Percentiles rank a stretch among this genome's conserved stretches.
Evolutionary conservation across 2,888 invertebrate genomes (phyloP).

Genomic region (Tachina grossa): DNA sequence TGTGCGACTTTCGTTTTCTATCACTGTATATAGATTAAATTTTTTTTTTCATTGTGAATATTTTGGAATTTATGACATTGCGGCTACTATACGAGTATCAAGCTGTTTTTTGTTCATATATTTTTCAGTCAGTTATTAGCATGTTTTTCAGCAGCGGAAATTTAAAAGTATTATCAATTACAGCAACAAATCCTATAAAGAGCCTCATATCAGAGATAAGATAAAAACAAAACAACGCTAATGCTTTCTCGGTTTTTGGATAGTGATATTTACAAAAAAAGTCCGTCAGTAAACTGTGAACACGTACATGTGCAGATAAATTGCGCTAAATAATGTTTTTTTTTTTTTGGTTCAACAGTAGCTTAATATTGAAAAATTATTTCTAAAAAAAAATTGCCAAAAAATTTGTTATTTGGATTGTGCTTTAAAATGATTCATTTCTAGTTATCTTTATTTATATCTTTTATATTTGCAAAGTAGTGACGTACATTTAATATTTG

Average conservation of each 20-base stretch:
- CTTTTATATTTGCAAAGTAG: neutral
- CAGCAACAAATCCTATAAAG: neutral
- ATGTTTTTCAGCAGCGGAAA: neutral
- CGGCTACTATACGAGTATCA: conserved; percentile 72
- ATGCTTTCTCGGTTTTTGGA: neutral
- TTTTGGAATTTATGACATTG: conserved; percentile 77
- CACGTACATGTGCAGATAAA: no score
- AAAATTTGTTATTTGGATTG: neutral
- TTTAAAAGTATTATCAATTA: neutral
- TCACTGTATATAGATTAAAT: no score
- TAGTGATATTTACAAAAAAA: conserved; percentile 1
- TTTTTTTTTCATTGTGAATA: conserved; percentile 6
- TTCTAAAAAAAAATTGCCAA: neutral
- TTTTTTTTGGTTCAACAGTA: neutral
- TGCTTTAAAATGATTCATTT: conserved; percentile 42
- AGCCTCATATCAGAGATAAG: conserved; percentile 1
- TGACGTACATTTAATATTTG: conserved; percentile 7
- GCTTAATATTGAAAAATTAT: neutral
- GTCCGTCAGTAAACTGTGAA: neutral
- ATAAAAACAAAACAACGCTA: neutral
- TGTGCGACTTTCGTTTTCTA: no score
- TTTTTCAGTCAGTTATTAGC: neutral
- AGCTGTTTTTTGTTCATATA: conserved; percentile 17
- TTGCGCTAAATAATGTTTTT: no score
- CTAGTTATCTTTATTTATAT: neutral